Conservation (phyloP, 2,797 vertebrate genomes). For the Pangasius krempfi region DNA sequence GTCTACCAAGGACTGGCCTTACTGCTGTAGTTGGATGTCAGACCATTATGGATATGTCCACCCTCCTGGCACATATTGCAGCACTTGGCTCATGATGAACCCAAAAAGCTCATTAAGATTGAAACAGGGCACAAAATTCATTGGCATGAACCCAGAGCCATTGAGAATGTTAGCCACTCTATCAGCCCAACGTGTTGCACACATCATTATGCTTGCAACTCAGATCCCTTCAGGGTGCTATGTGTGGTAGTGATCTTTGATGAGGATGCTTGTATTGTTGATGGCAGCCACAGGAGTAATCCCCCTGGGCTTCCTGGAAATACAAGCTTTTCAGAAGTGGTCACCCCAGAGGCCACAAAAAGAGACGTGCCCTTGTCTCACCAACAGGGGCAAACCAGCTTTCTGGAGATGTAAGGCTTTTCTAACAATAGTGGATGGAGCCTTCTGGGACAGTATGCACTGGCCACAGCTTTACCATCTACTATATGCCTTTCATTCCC, state of each 20-base stretch:
- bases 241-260: neutral
- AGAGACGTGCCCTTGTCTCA: neutral
- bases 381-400: neutral
- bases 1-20: neutral
- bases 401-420: neutral
- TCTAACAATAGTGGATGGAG: neutral
- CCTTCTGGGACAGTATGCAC: neutral
- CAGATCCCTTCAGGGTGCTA: neutral
- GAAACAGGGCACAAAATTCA: neutral
- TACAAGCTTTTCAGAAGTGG: neutral
- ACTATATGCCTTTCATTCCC: neutral
- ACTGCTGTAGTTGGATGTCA: neutral
- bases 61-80: neutral
- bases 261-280: neutral
- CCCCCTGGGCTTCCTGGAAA: neutral
- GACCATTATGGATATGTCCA: neutral
- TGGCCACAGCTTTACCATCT: neutral
- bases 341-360: no score
- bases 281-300: neutral
- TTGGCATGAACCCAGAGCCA: neutral
- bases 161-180: neutral
- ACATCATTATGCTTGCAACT: neutral
- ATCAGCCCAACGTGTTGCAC: neutral
- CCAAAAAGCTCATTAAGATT: neutral
- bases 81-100: neutral